A percentile compares a stretch with the other conserved stretches of the same genome.
Conservation (phyloP, 2,888 invertebrate species). For the Orthosia gracilis region DNA sequence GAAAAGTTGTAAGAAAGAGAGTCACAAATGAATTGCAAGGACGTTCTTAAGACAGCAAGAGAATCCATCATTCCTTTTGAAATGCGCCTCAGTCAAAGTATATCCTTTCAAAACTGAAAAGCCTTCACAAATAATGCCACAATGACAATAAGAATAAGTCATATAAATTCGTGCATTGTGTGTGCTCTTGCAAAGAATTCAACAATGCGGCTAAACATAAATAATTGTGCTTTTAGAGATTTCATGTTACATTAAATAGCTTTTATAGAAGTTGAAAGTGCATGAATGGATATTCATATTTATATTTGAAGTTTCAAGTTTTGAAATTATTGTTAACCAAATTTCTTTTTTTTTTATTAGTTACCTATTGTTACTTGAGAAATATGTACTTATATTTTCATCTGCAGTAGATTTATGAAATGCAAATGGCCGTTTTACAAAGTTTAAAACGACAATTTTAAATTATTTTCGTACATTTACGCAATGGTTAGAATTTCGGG, state of each 20-base stretch:
- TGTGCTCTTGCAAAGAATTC: conserved; percentile 16
- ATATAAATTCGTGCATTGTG: conserved; percentile 42
- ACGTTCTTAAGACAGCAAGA: conserved; percentile 13
- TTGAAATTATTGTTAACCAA: neutral
- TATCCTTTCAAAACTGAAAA: conserved; percentile 27
- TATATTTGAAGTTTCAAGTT: conserved; percentile 14
- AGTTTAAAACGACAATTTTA: too few relatives aligned
- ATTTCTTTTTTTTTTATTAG: neutral
- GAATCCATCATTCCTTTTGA: conserved; percentile 50
- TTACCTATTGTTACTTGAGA: too few relatives aligned
- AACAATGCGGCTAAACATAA: conserved; percentile 43
- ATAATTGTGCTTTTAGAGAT: conserved; percentile 30
- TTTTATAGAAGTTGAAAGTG: conserved; percentile 17
- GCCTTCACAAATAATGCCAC: conserved; percentile 22
- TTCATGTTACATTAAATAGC: conserved; percentile 11
- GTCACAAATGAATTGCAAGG: conserved; percentile 11
- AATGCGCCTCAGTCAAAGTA: conserved; percentile 26
- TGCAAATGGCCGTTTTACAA: too few relatives aligned
- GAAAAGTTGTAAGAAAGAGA: conserved; percentile 10
- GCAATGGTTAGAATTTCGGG: neutral
- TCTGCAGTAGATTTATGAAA: too few relatives aligned
- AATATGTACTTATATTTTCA: too few relatives aligned
- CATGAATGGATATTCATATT: conserved; percentile 13
- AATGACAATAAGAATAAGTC: conserved; percentile 29
- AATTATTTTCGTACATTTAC: neutral